Evolutionary conservation across 2,113 vertebrate genomes (phyloP).

Genomic region (Cyanoramphus novaezelandiae): DNA sequence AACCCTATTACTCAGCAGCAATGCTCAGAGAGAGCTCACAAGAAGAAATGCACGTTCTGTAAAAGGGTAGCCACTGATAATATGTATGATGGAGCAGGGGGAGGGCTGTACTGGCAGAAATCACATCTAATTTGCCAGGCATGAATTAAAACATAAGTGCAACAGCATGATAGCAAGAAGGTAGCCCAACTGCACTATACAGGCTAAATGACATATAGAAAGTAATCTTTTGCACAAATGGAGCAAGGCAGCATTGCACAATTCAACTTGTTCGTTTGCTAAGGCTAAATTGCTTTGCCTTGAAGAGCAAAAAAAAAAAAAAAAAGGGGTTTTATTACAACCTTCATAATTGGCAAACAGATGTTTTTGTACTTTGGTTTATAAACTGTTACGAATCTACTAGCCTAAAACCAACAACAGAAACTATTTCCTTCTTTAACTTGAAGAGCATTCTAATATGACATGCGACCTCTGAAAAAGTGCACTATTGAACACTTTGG

Average conservation of each 20-base stretch:
- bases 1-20: neutral
- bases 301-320: neutral
- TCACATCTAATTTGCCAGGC: neutral
- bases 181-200: neutral
- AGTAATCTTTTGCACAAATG: neutral
- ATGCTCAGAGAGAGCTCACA: neutral
- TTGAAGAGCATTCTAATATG: neutral
- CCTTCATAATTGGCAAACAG: neutral
- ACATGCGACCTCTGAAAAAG: neutral
- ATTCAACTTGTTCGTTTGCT: neutral
- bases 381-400: neutral
- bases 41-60: neutral
- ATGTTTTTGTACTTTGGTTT: neutral
- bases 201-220: neutral
- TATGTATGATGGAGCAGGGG: accelerated
- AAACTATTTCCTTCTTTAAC: neutral
- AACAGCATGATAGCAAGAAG: neutral
- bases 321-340: neutral
- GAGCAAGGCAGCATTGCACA: neutral
- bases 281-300: neutral
- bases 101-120: neutral
- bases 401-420: neutral
- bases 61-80: accelerated
- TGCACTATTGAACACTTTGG: neutral
- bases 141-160: neutral